Evolutionary conservation across 2,888 invertebrate genomes (phyloP).

Genomic region (Hydrotaea diabolus): DNA sequence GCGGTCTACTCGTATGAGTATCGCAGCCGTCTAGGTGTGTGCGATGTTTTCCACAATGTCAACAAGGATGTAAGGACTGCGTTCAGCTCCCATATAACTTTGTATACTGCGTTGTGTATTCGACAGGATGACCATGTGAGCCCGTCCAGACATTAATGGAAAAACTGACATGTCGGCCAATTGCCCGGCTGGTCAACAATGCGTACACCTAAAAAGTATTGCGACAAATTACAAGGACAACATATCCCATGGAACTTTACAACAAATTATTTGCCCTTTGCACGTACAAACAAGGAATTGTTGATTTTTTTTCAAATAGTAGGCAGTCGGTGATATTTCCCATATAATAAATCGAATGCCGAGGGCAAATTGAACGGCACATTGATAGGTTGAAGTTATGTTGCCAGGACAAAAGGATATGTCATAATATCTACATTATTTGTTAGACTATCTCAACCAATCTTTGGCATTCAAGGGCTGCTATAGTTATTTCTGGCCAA

Average conservation of each 20-base stretch:
- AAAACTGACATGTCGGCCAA: conserved; percentile 23
- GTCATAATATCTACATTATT: too few species aligned
- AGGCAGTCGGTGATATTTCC: too few species aligned
- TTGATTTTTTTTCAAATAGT: too few species aligned
- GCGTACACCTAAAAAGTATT: background rate
- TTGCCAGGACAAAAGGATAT: too few species aligned
- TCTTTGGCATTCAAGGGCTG: too few species aligned
- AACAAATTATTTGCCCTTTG: background rate
- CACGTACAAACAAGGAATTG: too few species aligned
- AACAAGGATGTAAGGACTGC: conserved; percentile 4
- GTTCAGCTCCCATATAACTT: background rate
- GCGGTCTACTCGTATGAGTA: too few species aligned
- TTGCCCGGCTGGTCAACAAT: conserved; percentile 19
- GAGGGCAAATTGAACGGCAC: too few species aligned
- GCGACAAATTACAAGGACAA: conserved; percentile 19
- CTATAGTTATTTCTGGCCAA: too few species aligned
- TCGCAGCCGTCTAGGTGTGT: background rate
- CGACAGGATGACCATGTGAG: conserved; percentile 26
- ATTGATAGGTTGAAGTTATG: too few species aligned
- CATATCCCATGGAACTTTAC: background rate
- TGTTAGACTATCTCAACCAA: too few species aligned
- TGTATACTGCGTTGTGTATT: conserved; percentile 28
- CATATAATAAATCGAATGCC: too few species aligned
- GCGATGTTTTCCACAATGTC: background rate
- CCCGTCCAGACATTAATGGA: conserved; percentile 4